A percentile compares a stretch with the other conserved stretches of the same genome.
Conservation (phyloP, 2,113 vertebrate species). For the Dipodomys merriami region DNA sequence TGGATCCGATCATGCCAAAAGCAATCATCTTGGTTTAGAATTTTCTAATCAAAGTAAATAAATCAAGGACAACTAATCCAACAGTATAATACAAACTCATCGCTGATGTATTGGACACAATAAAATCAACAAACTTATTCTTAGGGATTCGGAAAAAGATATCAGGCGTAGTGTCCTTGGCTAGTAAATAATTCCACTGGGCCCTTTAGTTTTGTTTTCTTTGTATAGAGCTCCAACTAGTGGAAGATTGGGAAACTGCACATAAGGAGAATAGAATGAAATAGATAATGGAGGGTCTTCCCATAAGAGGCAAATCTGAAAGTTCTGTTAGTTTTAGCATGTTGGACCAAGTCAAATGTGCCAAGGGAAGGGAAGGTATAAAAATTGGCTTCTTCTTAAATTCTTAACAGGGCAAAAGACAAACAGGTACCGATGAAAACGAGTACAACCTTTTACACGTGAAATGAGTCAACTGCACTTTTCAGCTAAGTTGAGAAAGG, state of each 20-base stretch:
- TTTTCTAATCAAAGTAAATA: conserved; percentile 5
- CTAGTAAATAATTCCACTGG: background rate
- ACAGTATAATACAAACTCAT: background rate
- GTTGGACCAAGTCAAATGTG: background rate
- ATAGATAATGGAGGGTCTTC: background rate
- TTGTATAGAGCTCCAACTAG: conserved; percentile 85
- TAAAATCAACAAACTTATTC: conserved; percentile 33
- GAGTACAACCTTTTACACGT: background rate
- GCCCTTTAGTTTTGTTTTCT: conserved; percentile 70
- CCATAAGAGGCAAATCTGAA: background rate
- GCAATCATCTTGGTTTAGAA: background rate
- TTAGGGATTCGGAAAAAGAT: background rate
- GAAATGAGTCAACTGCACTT: conserved; percentile 59
- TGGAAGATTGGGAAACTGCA: conserved; percentile 63
- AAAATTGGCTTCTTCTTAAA: conserved; percentile 36
- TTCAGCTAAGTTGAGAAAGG: conserved; percentile 55
- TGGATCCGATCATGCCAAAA: conserved; percentile 7
- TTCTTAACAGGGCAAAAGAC: background rate
- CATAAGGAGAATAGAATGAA: background rate
- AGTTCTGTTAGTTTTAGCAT: background rate
- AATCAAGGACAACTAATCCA: background rate
- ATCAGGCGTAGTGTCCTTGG: background rate
- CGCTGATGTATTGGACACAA: background rate
- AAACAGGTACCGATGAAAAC: background rate
- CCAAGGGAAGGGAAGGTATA: background rate